These are phyloP conservation scores for Drosophila paranaensis DNA, from an alignment of 2,888 invertebrate species.

Conservation along the genomic window DNA sequence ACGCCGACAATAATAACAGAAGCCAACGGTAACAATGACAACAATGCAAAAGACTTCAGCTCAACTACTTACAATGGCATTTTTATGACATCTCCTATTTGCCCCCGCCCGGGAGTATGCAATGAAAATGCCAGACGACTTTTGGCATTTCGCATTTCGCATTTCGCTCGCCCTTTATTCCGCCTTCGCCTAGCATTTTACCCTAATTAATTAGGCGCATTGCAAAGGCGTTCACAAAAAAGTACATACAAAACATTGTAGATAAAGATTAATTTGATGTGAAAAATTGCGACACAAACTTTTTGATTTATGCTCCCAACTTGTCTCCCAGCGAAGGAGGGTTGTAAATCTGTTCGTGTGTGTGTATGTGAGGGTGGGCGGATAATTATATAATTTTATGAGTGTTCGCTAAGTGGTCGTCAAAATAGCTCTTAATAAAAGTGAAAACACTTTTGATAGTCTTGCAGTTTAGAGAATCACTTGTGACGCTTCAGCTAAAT, in stretches of 20 bases:
- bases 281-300: slow-evolving; percentile 54
- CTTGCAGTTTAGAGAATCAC: slow-evolving; percentile 6
- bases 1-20: slow-evolving; percentile 41
- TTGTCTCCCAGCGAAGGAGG: slow-evolving; percentile 10
- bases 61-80: slow-evolving; percentile 78
- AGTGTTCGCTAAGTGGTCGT: slow-evolving; percentile 27
- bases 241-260: slow-evolving; percentile 36
- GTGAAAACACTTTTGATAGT: slow-evolving; percentile 30
- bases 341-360: slow-evolving; percentile 10
- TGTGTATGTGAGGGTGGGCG: slow-evolving; percentile 8
- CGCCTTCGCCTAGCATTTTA: slow-evolving; percentile 31
- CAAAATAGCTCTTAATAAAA: slow-evolving; percentile 33
- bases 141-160: slow-evolving; percentile 28
- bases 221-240: slow-evolving; percentile 34
- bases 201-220: slow-evolving; percentile 71
- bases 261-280: slow-evolving; percentile 65
- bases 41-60: slow-evolving; percentile 53
- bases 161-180: slow-evolving; percentile 1
- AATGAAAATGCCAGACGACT: slow-evolving; percentile 54
- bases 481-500: not conserved
- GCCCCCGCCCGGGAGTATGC: slow-evolving; percentile 46
- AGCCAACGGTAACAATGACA: slow-evolving; percentile 63
- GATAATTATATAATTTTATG: slow-evolving; percentile 33
- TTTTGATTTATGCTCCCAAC: slow-evolving; percentile 51
- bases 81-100: slow-evolving; percentile 74